Evolutionary conservation across 1,140 invertebrate genomes (phyloP), one percentile per base, ranked within the genome.

Genomic region (Aradophagus sp.): DNA sequence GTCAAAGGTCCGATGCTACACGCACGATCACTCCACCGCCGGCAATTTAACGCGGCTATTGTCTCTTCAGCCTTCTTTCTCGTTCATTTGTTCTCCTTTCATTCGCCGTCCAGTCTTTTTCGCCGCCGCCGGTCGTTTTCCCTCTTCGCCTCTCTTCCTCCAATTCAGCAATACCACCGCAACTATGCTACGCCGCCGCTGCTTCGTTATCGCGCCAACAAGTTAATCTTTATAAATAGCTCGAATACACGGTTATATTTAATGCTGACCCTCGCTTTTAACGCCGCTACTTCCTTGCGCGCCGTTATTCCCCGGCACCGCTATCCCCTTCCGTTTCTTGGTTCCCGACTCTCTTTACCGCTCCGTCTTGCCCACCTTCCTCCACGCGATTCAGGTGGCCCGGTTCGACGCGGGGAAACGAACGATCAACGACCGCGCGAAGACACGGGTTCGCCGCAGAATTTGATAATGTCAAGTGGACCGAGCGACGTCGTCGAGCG

Each of bases 201-300:
- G 69, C 76, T 81, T 80, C 79, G 80, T 84, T 83, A 82, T 84
- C 82, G 80, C 79, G 75, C 79, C 80, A 82, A 82, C 78, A 78
- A 84, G 83, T 83, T 84, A 82, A 84, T 83, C 83, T 82, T 81
- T 83, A 84, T 84, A 84, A 84, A 84, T 84, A 84, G 82, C 80
- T 16, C 75, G 76, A 82, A 78, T 77, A 62, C 75, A 79, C 53
- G 77, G 81, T 82, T 84, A 84, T 83, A 83, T 84, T 83, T 84
- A 84, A 84, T 84, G 79, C 79, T 83, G 79, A 83, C 80, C 81
- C 78, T 83, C 80, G 78, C 69, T 77, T 77, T 79, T 75, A 73
- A 67, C 69, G 56, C 63, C 76, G 75, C 77, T 76, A 75, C 77
- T 67, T 76, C 44, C 58, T 72, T 67, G 38, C 61, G 32, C 58